A percentile compares a stretch with the other conserved stretches of the same genome.
phyloP scores from a whole-genome alignment of 2,797 vertebrate species.

The Spheniscus humboldti region DNA sequence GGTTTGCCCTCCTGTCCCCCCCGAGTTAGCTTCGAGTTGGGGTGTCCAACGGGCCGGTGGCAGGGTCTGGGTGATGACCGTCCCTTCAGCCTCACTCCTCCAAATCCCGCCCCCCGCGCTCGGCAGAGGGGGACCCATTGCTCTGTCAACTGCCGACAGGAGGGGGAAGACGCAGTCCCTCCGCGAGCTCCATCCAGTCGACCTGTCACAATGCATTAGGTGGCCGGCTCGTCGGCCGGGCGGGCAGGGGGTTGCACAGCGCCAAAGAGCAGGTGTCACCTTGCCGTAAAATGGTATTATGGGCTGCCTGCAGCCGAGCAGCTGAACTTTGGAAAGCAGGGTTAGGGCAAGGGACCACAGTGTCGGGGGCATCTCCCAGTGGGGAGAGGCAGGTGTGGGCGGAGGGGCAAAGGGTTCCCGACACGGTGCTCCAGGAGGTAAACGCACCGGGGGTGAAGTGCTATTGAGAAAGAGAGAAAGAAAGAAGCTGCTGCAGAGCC shows the following conservation, averaged over 20 bases:
- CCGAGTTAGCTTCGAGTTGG: fast-evolving
- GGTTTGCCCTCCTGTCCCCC: background rate
- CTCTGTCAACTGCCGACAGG: background rate
- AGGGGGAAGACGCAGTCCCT: background rate
- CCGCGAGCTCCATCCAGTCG: background rate
- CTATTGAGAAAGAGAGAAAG: background rate
- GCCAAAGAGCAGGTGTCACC: conserved; percentile 39
- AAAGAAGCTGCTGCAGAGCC: background rate
- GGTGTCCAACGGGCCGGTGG: too few species aligned
- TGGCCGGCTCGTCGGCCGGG: fast-evolving
- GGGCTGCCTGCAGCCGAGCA: conserved; percentile 3
- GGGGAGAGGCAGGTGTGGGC: background rate
- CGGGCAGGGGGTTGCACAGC: background rate
- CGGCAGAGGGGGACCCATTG: background rate
- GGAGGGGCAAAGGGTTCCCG: background rate
- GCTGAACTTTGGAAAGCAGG: conserved; percentile 14
- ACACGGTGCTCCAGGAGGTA: fast-evolving
- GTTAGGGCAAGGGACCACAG: fast-evolving
- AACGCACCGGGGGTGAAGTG: fast-evolving
- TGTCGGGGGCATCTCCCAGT: background rate
- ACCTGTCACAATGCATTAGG: background rate
- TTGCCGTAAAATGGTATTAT: background rate
- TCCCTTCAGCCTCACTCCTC: background rate
- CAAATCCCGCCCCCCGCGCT: background rate
- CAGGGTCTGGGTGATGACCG: fast-evolving